Evolutionary conservation across 1,140 invertebrate species (phyloP).

Genomic region (Drosophila guanche): DNA sequence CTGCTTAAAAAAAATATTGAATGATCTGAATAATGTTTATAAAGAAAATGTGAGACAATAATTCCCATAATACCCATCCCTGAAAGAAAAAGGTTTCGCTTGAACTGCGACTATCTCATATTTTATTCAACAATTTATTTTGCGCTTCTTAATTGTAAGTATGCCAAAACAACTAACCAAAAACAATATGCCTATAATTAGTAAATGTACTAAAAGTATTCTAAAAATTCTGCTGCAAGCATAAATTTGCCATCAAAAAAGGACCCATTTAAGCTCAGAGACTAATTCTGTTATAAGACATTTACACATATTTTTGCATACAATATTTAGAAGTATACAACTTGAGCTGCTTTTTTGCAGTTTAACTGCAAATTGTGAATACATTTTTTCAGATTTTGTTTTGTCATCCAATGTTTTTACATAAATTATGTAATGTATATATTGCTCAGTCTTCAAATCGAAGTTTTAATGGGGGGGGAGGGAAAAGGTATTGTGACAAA

Average conservation of each 20-base stretch:
- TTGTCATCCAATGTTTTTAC: not conserved
- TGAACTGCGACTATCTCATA: conserved; percentile 10
- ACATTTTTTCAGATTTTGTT: conserved; percentile 9
- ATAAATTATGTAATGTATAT: not conserved
- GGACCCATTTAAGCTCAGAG: conserved; percentile 3
- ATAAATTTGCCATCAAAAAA: conserved; percentile 5
- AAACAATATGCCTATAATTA: conserved; percentile 1
- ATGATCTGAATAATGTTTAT: too few relatives aligned
- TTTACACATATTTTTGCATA: conserved; percentile 6
- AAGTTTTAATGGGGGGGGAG: conserved; percentile 4
- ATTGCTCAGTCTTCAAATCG: conserved; percentile 40
- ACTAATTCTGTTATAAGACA: conserved; percentile 1
- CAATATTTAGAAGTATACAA: conserved; percentile 16
- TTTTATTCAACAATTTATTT: conserved; percentile 39
- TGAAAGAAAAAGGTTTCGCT: not conserved
- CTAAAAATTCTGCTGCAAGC: not conserved
- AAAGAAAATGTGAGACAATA: too few relatives aligned
- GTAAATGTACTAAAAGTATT: conserved; percentile 1
- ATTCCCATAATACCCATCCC: too few relatives aligned
- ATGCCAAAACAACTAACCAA: conserved; percentile 14
- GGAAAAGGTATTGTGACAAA: conserved; percentile 3
- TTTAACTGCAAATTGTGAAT: conserved; percentile 25
- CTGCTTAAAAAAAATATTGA: too few relatives aligned
- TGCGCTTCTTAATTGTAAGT: conserved; percentile 14
- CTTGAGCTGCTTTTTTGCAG: conserved; percentile 21